These are phyloP conservation scores for Eptatretus burgeri DNA, from an alignment of 2,113 vertebrate genomes.

Conservation along the genomic window DNA sequence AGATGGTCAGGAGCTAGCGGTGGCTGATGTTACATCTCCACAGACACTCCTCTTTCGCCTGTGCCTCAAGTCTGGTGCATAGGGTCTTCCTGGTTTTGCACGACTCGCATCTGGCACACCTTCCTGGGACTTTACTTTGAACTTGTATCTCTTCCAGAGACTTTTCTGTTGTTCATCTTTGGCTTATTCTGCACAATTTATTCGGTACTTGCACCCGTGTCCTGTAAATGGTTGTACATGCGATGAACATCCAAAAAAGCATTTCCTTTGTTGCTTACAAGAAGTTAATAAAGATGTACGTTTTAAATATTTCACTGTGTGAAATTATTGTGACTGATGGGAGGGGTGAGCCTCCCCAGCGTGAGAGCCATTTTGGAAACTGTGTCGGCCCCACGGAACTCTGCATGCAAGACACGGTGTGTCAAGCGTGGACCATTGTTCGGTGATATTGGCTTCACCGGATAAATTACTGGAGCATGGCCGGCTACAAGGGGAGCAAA, in stretches of 20 bases:
- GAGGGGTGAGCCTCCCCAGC: no score
- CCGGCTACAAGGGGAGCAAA: no score
- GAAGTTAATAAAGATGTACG: neutral
- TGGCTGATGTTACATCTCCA: constrained; percentile 64
- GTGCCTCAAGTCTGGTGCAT: constrained; percentile 22
- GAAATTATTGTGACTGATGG: no score
- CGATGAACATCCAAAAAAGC: neutral
- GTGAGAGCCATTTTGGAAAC: no score
- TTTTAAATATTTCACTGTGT: no score
- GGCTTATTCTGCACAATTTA: neutral
- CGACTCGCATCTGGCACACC: neutral
- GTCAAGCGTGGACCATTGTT: no score
- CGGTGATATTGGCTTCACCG: no score
- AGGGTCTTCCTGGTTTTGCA: neutral
- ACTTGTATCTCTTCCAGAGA: neutral
- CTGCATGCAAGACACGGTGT: no score
- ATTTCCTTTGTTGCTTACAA: neutral
- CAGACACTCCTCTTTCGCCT: constrained; percentile 78
- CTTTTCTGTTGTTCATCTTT: neutral
- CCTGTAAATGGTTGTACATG: no score
- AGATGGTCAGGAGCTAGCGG: constrained; percentile 60
- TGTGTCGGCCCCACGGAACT: no score
- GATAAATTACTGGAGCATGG: no score
- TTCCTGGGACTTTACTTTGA: neutral
- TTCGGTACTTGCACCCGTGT: no score